phyloP scores from a whole-genome alignment of 2,888 invertebrate genomes.

The Caenorhabditis parvicauda region DNA sequence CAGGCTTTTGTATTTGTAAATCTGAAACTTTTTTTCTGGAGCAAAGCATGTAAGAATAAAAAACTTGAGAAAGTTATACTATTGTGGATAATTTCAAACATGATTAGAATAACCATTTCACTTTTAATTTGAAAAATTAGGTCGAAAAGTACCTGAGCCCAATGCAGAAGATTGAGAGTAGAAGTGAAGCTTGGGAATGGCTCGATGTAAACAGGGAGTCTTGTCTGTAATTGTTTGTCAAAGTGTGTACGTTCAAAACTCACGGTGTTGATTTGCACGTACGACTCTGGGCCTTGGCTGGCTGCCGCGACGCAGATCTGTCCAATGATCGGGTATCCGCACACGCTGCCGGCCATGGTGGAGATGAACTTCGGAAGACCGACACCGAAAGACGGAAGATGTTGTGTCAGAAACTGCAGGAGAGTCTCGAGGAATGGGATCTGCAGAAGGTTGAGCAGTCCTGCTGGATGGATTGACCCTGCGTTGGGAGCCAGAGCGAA shows the following conservation, averaged over 20 bases:
- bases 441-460: slow-evolving; percentile 13
- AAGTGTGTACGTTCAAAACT: not conserved
- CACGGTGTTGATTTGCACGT: slow-evolving; percentile 21
- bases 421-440: slow-evolving; percentile 2
- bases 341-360: slow-evolving; percentile 2
- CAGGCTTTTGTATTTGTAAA: slow-evolving; percentile 23
- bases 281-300: slow-evolving; percentile 6
- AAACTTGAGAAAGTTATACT: too few species aligned
- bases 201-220: too few species aligned
- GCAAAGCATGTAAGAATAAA: too few species aligned
- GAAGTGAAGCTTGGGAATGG: slow-evolving; percentile 26
- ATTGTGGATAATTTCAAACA: too few species aligned
- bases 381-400: too few species aligned
- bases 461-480: slow-evolving; percentile 14
- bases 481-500: slow-evolving; percentile 28
- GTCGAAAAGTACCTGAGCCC: too few species aligned
- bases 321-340: not conserved
- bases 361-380: slow-evolving; percentile 4
- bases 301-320: slow-evolving; percentile 6
- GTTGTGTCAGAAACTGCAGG: too few species aligned
- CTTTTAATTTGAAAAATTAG: too few species aligned
- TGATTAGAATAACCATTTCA: too few species aligned
- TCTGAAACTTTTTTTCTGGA: too few species aligned
- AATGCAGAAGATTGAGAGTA: slow-evolving; percentile 23
- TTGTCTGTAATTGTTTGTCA: slow-evolving; percentile 1